These are phyloP conservation scores for Xiphophorus hellerii DNA, from an alignment of 2,113 vertebrate species.

Conservation along the genomic window DNA sequence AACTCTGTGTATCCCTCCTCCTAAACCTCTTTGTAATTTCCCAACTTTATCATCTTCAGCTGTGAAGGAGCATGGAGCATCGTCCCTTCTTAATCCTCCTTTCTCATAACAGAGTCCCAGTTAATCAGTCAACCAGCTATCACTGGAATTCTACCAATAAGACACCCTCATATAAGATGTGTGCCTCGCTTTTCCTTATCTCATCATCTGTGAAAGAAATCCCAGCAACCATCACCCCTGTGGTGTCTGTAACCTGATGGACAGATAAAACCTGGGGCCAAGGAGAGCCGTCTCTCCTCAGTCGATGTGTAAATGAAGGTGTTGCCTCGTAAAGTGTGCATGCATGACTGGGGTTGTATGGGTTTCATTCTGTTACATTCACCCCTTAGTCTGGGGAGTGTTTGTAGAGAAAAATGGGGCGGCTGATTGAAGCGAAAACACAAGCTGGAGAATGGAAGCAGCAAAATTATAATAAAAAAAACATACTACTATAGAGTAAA, in stretches of 20 bases:
- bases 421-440: constrained; percentile 66
- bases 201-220: constrained; percentile 56
- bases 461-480: not conserved
- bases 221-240: constrained; percentile 37
- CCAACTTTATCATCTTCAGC: constrained; percentile 34
- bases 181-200: constrained; percentile 55
- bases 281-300: constrained; percentile 52
- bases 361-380: constrained; percentile 72
- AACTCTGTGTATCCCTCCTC: constrained; percentile 10
- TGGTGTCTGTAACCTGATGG: constrained; percentile 43
- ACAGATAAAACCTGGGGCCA: constrained; percentile 65
- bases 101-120: constrained; percentile 57
- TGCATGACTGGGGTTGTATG: constrained; percentile 72
- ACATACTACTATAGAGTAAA: not conserved
- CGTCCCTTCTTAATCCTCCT: constrained; percentile 48
- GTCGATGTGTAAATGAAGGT: constrained; percentile 63
- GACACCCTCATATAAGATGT: constrained; percentile 29
- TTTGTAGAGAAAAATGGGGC: constrained; percentile 22
- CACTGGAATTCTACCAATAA: constrained; percentile 39
- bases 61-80: constrained; percentile 39
- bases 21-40: constrained; percentile 45
- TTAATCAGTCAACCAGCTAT: constrained; percentile 58
- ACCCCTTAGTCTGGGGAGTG: constrained; percentile 49
- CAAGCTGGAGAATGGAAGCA: not conserved
- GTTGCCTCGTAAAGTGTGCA: constrained; percentile 64